These are phyloP conservation scores for Australoheros scitulus DNA, from an alignment of 2,113 vertebrate genomes.

Conservation along the genomic window DNA sequence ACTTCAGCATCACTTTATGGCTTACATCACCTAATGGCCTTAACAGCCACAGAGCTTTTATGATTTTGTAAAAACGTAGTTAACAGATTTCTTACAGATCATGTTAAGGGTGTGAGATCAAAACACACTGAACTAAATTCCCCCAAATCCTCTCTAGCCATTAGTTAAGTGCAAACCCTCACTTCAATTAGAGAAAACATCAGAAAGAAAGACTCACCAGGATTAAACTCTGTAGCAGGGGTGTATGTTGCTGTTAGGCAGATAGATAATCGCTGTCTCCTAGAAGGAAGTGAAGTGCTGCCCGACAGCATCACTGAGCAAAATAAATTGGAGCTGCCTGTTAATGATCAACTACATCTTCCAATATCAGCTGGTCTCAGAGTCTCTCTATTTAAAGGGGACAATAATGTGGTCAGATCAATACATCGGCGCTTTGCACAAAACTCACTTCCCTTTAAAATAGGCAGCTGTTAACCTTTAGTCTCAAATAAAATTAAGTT, in stretches of 20 bases:
- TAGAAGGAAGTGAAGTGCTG: conserved; percentile 66
- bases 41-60: neutral
- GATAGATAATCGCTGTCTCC: conserved; percentile 27
- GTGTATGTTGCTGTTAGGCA: conserved; percentile 16
- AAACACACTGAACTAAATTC: neutral
- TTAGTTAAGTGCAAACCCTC: neutral
- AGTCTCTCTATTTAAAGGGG: conserved; percentile 29
- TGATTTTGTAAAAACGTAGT: neutral
- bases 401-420: neutral
- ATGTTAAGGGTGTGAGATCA: neutral
- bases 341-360: conserved; percentile 76
- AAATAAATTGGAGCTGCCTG: conserved; percentile 67
- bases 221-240: conserved; percentile 13
- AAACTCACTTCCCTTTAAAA: neutral
- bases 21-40: neutral
- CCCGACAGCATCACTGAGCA: conserved; percentile 57
- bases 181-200: neutral
- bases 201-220: conserved; percentile 62
- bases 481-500: neutral
- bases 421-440: neutral
- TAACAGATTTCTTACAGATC: neutral
- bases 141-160: neutral
- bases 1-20: neutral
- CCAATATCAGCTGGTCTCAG: conserved; percentile 21
- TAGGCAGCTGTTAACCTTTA: neutral